These are phyloP conservation scores for Helarctos malayanus DNA, from an alignment of 2,797 vertebrate genomes.

Conservation along the genomic window DNA sequence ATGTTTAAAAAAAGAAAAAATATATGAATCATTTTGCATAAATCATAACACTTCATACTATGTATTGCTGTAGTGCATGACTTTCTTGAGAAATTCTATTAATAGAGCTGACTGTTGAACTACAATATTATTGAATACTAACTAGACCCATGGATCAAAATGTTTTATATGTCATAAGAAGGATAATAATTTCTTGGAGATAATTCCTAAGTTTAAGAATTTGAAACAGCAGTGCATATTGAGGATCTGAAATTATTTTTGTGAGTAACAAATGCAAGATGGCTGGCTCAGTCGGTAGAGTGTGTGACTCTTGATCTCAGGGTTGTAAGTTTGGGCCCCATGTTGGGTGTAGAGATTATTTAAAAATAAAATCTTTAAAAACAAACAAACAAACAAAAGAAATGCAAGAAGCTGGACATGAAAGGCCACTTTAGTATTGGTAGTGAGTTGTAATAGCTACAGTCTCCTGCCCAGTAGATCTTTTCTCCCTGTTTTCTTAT, in stretches of 20 bases:
- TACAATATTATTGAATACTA: background rate
- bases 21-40: background rate
- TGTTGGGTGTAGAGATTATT: background rate
- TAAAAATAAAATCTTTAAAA: background rate
- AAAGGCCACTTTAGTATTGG: background rate
- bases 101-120: background rate
- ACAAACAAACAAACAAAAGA: background rate
- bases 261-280: background rate
- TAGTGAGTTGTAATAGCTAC: background rate
- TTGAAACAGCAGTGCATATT: background rate
- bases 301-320: background rate
- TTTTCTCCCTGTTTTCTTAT: background rate
- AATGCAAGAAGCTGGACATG: background rate
- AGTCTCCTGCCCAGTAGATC: background rate
- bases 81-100: conserved; percentile 37
- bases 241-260: conserved; percentile 46
- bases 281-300: background rate
- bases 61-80: background rate
- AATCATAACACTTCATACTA: background rate
- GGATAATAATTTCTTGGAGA: background rate
- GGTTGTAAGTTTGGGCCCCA: background rate
- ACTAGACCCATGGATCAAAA: background rate
- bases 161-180: background rate
- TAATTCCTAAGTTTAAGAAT: conserved; percentile 35
- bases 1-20: background rate